Base-by-base conservation (phyloP, 2,888 invertebrate genomes). In the Cinara cedri region DNA sequence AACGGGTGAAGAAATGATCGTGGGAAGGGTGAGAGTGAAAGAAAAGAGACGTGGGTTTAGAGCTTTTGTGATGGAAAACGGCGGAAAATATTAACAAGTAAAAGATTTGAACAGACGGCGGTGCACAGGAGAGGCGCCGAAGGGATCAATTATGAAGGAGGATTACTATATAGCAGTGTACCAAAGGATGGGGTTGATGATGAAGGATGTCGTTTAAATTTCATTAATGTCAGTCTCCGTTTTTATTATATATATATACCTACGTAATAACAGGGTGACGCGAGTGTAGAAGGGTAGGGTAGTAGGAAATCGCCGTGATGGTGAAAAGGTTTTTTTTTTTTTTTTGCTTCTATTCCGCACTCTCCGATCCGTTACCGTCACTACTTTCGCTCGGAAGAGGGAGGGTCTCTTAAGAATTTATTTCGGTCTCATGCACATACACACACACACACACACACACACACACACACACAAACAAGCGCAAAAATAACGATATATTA, bases 11-110 rank as follows among this genome's bases (percentile, higher is more conserved):
- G 62, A 49, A 65, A 34, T 19, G 44, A 44, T 44, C 4, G 65
- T 6, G 63, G 8, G 14, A 21, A 9, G 42, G 60, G 44, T 1
- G 60, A 19, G 16, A 3, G 34, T 14, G n/a, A 51, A 42, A 70
- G 68, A 78, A 70, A 70, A 70, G 78, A 78, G 68, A 51, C 68
- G 70, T 65, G 78, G 68, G 78, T 78, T 60, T 70, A 78, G 70
- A 24, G 78, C 82, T 82, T 82, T 82, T 82, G 82, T 82, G 81
- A 81, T 81, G 82, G 82, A 82, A 82, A 82, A 81, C 82, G 82
- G 82, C 62, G 82, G 82, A 81, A 82, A 82, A 82, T 82, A 82
- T 82, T 82, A 82, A 82, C 82, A 82, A 81, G 82, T 78, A 78
- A 70, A 70, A 78, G 75, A 75, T 75, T 76, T 76, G 49, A 76